phyloP scores from a whole-genome alignment of 2,113 vertebrate genomes.

The Camarhynchus parvulus region DNA sequence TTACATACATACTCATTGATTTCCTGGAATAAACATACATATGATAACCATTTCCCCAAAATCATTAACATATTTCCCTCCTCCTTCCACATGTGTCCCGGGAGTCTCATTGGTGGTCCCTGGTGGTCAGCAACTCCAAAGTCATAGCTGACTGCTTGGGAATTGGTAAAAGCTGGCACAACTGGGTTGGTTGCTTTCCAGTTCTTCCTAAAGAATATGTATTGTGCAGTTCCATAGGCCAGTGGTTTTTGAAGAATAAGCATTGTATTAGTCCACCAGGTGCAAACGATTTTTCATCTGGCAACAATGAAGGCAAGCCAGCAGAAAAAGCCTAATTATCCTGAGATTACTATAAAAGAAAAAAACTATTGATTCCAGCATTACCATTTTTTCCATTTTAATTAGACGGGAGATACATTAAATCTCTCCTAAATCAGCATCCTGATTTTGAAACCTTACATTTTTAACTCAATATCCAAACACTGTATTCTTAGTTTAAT shows the following conservation, averaged over 20 bases:
- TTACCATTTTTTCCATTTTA: neutral
- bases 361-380: neutral
- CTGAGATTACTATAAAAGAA: neutral
- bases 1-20: neutral
- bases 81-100: accelerated
- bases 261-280: neutral
- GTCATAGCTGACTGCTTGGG: neutral
- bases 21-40: neutral
- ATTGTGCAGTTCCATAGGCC: neutral
- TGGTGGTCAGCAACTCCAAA: neutral
- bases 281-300: neutral
- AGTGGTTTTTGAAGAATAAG: neutral
- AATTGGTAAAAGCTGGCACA: neutral
- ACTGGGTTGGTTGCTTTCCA: neutral
- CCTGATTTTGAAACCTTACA: neutral
- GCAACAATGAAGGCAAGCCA: neutral
- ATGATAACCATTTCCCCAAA: neutral
- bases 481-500: neutral
- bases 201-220: neutral
- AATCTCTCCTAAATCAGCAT: neutral
- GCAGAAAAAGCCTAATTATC: neutral
- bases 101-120: neutral
- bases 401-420: neutral
- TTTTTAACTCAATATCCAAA: neutral
- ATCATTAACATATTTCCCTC: neutral